phyloP scores from a whole-genome alignment of 2,797 vertebrate species.

The Urosaurus nigricauda region DNA sequence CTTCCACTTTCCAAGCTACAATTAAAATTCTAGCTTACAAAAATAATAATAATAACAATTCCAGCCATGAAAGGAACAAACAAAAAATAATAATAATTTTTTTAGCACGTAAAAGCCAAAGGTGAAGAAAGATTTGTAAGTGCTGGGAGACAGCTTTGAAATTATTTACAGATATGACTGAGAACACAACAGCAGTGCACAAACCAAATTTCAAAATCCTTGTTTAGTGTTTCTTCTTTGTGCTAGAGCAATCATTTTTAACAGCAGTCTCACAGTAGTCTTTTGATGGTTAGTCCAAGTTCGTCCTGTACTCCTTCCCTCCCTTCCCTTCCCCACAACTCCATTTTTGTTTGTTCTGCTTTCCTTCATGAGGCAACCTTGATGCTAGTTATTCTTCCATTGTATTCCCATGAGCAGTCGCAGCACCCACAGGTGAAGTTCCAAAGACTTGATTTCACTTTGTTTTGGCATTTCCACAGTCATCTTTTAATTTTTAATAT shows the following conservation, averaged over 20 bases:
- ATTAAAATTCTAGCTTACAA: conserved; percentile 40
- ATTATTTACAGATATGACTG: conserved; percentile 76
- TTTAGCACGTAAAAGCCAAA: conserved; percentile 58
- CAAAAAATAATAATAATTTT: conserved; percentile 4
- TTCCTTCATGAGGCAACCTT: conserved; percentile 54
- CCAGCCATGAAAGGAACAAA: conserved; percentile 39
- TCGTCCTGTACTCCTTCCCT: conserved; percentile 38
- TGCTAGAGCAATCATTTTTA: conserved; percentile 67
- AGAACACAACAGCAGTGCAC: conserved; percentile 55
- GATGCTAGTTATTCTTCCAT: conserved; percentile 61
- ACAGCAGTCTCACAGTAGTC: conserved; percentile 52
- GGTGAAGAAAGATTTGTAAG: conserved; percentile 66
- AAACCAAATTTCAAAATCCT: conserved; percentile 59
- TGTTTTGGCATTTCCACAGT: conserved; percentile 81
- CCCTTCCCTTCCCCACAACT: neutral
- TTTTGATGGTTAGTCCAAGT: conserved; percentile 51
- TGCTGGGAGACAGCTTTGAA: conserved; percentile 63
- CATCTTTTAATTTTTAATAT: conserved; percentile 62
- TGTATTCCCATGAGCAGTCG: conserved; percentile 59
- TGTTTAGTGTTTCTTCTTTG: conserved; percentile 49
- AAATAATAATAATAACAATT: neutral
- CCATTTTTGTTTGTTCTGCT: conserved; percentile 46
- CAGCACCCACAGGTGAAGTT: conserved; percentile 54
- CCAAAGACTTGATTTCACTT: conserved; percentile 76
- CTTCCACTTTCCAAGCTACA: neutral